A percentile compares a stretch with the other conserved stretches of the same genome.
Conservation (phyloP, 2,797 vertebrate species). For the Myoxocephalus aenaeus region DNA sequence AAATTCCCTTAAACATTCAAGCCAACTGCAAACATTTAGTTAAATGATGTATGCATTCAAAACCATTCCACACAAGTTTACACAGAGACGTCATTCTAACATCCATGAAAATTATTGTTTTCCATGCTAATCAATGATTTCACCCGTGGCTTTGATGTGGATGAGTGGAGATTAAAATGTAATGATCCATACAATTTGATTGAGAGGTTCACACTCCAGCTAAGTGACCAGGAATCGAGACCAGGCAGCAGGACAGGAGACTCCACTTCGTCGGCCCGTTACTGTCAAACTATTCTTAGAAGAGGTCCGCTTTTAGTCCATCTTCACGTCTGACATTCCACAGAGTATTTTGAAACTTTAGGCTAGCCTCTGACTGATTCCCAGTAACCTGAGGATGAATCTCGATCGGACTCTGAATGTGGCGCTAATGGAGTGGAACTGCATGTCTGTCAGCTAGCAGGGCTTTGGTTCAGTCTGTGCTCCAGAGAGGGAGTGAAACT, state of each 20-base stretch:
- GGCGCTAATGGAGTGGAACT: conserved; percentile 21
- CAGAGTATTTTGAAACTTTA: conserved; percentile 19
- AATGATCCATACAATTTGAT: conserved; percentile 72
- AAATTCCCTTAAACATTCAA: conserved; percentile 71
- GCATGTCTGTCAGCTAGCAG: conserved; percentile 42
- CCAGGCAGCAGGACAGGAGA: conserved; percentile 9
- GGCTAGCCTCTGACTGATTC: conserved; percentile 26
- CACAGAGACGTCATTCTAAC: conserved; percentile 61
- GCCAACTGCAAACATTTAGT: conserved; percentile 57
- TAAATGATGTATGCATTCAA: conserved; percentile 60
- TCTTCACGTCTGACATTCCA: conserved; percentile 32
- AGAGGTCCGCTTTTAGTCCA: conserved; percentile 9
- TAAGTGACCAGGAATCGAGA: conserved; percentile 39
- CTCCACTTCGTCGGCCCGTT: not conserved
- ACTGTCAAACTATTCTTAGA: conserved; percentile 3
- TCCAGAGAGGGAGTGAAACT: conserved; percentile 51
- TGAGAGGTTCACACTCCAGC: conserved; percentile 45
- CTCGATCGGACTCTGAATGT: conserved; percentile 39
- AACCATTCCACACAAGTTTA: conserved; percentile 62
- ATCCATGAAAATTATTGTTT: conserved; percentile 67
- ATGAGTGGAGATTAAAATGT: conserved; percentile 62
- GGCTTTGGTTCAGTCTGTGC: conserved; percentile 80
- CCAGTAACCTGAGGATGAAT: conserved; percentile 59
- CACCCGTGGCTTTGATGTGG: conserved; percentile 62
- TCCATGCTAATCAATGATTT: conserved; percentile 73